These are phyloP conservation scores for Agraylea sexmaculata DNA, from an alignment of 1,140 invertebrate species.

Conservation along the genomic window DNA sequence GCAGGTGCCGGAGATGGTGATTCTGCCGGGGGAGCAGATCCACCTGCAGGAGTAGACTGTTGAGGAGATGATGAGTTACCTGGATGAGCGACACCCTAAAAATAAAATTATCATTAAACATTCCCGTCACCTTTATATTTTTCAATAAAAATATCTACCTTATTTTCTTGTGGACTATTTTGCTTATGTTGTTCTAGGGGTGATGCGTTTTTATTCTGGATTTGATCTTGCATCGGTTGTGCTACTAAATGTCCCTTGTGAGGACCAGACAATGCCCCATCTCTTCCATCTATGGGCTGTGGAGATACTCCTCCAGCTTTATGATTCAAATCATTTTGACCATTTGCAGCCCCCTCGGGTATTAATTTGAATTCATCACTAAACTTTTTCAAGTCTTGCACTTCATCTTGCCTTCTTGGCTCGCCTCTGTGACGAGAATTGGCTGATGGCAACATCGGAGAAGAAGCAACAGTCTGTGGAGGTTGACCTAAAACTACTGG, in stretches of 20 bases:
- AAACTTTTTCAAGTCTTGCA: conserved; percentile 41
- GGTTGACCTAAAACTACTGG: background rate
- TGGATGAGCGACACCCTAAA: too few relatives aligned
- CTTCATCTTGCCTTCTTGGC: conserved; percentile 27
- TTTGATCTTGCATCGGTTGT: too few relatives aligned
- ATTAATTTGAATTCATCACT: conserved; percentile 42
- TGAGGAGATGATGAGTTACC: background rate
- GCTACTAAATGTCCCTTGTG: conserved; percentile 8
- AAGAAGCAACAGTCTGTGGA: too few relatives aligned
- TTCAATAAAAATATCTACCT: too few relatives aligned
- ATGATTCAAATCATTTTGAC: conserved; percentile 1
- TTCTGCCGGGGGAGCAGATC: conserved; percentile 21
- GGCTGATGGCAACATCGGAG: conserved; percentile 21
- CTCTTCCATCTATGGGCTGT: conserved; percentile 7
- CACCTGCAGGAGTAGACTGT: conserved; percentile 19
- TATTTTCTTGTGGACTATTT: too few relatives aligned
- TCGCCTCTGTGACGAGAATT: conserved; percentile 9
- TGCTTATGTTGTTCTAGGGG: too few relatives aligned
- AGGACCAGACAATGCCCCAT: conserved; percentile 5
- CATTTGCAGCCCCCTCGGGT: conserved; percentile 31
- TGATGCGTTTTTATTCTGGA: too few relatives aligned
- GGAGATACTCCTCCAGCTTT: conserved; percentile 2
- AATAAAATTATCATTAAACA: too few relatives aligned
- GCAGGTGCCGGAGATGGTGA: conserved; percentile 29
- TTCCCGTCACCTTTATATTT: too few relatives aligned